These are phyloP conservation scores for Philypnodon macrostomus DNA, from an alignment of 2,797 vertebrate species.

Conservation along the genomic window DNA sequence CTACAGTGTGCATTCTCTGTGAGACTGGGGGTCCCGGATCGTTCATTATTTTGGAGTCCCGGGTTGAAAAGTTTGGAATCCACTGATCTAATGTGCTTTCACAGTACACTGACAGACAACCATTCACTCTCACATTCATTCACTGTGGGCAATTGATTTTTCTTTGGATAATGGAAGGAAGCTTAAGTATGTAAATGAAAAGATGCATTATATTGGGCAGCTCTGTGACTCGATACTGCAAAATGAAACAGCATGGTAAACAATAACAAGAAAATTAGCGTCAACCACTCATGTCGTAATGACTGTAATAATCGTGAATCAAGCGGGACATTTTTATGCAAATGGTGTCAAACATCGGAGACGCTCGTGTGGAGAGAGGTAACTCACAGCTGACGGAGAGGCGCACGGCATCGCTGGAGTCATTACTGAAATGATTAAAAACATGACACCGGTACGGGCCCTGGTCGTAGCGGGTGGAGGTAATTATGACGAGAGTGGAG, in stretches of 20 bases:
- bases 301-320: conserved; percentile 15
- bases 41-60: no score
- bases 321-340: conserved; percentile 7
- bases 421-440: conserved; percentile 47
- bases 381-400: conserved; percentile 59
- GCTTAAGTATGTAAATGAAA: conserved; percentile 2
- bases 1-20: no score
- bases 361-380: conserved; percentile 3
- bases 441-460: conserved; percentile 61
- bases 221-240: conserved; percentile 13
- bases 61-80: no score
- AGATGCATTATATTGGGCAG: conserved; percentile 8
- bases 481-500: conserved; percentile 42
- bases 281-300: conserved; percentile 1
- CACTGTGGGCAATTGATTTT: no score
- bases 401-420: conserved; percentile 29
- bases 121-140: no score
- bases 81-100: no score
- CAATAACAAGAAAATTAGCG: conserved; percentile 10
- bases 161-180: conserved; percentile 1
- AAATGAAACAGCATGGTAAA: conserved; percentile 21
- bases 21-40: no score
- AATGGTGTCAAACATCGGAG: conserved; percentile 1
- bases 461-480: conserved; percentile 44
- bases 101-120: no score